Evolutionary conservation across 2,888 invertebrate species (phyloP).

Genomic region (Nomada ruficornis): DNA sequence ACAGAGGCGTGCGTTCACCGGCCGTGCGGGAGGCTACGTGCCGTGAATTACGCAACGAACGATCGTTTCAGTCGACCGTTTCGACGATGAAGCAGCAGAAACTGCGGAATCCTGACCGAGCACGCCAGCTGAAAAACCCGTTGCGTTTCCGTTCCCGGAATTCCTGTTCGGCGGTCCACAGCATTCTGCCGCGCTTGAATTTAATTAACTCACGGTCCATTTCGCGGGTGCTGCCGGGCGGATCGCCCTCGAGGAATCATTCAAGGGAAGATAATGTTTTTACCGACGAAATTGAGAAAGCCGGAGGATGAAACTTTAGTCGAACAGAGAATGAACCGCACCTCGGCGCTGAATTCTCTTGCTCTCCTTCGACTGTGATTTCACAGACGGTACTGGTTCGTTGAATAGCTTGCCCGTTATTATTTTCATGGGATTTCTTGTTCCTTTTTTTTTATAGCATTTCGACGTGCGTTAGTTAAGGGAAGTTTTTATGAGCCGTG

Average conservation of each 20-base stretch:
- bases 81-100: slow-evolving; percentile 69
- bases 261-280: slow-evolving; percentile 54
- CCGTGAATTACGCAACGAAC: slow-evolving; percentile 62
- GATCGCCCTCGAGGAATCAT: slow-evolving; percentile 57
- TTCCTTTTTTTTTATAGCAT: background rate
- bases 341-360: background rate
- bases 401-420: background rate
- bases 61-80: slow-evolving; percentile 59
- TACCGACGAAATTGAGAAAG: slow-evolving; percentile 49
- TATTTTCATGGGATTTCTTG: background rate
- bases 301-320: slow-evolving; percentile 26
- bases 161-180: slow-evolving; percentile 43
- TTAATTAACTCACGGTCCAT: slow-evolving; percentile 56
- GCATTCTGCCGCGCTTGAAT: slow-evolving; percentile 48
- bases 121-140: slow-evolving; percentile 42
- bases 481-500: too few species aligned
- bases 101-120: slow-evolving; percentile 40
- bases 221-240: slow-evolving; percentile 42
- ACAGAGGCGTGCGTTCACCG: background rate
- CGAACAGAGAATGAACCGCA: slow-evolving; percentile 3
- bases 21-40: slow-evolving; percentile 11
- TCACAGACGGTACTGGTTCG: background rate
- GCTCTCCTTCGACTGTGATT: background rate
- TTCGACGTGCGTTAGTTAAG: too few species aligned
- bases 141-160: slow-evolving; percentile 50